phyloP scores from a whole-genome alignment of 2,113 vertebrate genomes.

The Turnix velox region DNA sequence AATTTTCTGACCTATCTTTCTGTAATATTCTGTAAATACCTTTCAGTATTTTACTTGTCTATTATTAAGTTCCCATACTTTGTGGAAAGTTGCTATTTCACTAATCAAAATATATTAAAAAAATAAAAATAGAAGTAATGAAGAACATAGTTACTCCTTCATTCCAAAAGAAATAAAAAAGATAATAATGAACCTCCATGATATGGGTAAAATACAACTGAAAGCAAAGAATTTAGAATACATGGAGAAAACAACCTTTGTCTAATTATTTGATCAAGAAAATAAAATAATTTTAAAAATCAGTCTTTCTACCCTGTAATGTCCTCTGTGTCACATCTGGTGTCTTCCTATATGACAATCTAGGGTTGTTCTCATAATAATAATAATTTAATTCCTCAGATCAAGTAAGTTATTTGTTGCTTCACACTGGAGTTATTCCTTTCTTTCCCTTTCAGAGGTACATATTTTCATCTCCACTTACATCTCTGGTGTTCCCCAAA shows the following conservation, averaged over 20 bases:
- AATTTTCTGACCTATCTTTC: neutral
- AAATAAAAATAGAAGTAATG: neutral
- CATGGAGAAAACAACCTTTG: rapidly evolving
- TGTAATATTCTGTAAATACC: neutral
- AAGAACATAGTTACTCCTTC: neutral
- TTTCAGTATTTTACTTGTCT: neutral
- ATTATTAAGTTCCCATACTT: neutral
- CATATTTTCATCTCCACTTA: neutral
- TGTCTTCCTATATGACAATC: neutral
- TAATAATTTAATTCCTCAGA: neutral
- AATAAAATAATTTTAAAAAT: neutral
- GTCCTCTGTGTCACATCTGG: neutral
- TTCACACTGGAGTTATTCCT: neutral
- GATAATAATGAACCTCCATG: neutral
- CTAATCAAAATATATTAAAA: neutral
- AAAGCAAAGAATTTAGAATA: neutral
- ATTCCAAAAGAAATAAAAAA: neutral
- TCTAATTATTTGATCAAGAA: neutral
- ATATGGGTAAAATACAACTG: neutral
- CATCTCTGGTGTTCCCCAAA: neutral
- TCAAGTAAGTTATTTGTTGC: neutral
- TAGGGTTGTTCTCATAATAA: neutral
- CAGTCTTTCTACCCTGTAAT: neutral
- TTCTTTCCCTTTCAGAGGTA: neutral
- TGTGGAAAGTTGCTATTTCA: neutral